Percentiles rank a stretch among this genome's conserved stretches.
These are phyloP conservation scores for Pitta sordida DNA, from an alignment of 2,113 vertebrate species.

Conservation along the genomic window DNA sequence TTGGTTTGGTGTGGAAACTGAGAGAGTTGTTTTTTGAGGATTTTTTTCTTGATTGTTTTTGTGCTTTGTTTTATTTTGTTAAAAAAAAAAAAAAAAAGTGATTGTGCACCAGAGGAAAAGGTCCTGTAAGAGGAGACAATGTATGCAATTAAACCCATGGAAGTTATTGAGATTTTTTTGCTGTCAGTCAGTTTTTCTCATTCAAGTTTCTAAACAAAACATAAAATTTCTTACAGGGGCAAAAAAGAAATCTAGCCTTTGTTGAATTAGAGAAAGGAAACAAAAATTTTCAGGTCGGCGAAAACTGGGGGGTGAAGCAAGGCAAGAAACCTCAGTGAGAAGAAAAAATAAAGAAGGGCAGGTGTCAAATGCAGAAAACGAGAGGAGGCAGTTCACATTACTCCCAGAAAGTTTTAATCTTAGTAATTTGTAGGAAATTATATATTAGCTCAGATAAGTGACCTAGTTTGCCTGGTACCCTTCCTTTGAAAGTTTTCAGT, in stretches of 20 bases:
- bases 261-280: neutral
- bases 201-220: neutral
- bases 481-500: neutral
- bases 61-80: too few species aligned
- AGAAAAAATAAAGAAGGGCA: neutral
- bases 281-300: neutral
- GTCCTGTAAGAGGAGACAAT: neutral
- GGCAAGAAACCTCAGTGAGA: neutral
- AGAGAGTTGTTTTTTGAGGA: neutral
- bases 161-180: neutral
- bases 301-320: neutral
- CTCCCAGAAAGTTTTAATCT: neutral
- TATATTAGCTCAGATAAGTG: neutral
- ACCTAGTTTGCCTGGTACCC: neutral
- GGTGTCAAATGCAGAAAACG: neutral
- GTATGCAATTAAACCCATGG: neutral
- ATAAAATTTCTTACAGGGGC: rapidly evolving
- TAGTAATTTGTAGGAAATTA: neutral
- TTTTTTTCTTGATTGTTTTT: too few species aligned
- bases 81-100: too few species aligned
- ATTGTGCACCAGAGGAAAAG: neutral
- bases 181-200: neutral
- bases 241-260: neutral
- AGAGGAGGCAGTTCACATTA: neutral
- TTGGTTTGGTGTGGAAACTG: neutral